These are phyloP conservation scores for Anguilla pacifica DNA, from an alignment of 2,797 vertebrate genomes.

Conservation along the genomic window DNA sequence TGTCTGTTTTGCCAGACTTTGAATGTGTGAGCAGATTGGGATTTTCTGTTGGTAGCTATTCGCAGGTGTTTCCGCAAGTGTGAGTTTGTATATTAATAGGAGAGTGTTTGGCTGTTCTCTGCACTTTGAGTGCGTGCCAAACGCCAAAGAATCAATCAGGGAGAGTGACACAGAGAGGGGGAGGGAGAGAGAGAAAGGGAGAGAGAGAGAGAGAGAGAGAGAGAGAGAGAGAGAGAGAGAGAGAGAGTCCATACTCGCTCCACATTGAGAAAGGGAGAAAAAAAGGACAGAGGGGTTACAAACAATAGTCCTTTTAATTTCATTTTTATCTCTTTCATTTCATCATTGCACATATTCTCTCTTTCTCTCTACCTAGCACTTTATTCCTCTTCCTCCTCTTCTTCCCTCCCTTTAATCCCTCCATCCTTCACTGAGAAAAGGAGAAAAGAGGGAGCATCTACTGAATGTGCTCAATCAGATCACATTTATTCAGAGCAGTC, in stretches of 20 bases:
- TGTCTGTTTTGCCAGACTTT: constrained; percentile 23
- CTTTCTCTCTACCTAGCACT: background rate
- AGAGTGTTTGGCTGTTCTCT: constrained; percentile 31
- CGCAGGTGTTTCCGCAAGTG: constrained; percentile 20
- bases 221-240: background rate
- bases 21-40: background rate
- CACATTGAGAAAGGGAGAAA: background rate
- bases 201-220: background rate
- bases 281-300: constrained; percentile 27
- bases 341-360: constrained; percentile 30
- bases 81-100: constrained; percentile 7
- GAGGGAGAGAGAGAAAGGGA: constrained; percentile 20
- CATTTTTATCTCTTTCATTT: constrained; percentile 42
- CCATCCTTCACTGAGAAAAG: no score
- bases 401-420: background rate
- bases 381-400: constrained; percentile 3
- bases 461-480: no score
- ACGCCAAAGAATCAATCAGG: constrained; percentile 59
- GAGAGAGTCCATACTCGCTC: background rate
- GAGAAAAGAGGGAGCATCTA: no score
- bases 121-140: constrained; percentile 44
- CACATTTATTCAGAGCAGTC: no score
- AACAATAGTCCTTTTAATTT: constrained; percentile 22
- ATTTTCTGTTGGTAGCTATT: constrained; percentile 11
- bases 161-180: constrained; percentile 52